Evolutionary conservation across 2,797 vertebrate genomes (phyloP), one percentile per base, ranked within the genome.

Genomic region (Anabacerthia variegaticeps): DNA sequence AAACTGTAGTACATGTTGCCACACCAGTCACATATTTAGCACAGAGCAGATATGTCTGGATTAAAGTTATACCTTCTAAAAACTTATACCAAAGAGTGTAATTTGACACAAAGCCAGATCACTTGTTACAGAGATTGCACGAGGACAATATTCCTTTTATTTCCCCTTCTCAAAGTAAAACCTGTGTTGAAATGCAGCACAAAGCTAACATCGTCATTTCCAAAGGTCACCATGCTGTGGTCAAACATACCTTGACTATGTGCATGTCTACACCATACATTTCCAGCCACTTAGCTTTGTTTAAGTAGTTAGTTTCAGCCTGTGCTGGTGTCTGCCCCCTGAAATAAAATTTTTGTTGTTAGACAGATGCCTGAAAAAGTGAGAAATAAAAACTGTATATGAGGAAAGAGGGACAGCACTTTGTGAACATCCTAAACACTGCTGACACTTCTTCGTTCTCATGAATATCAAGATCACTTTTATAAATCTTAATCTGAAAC

Each of bases 251-350:
- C 99, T 99, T 99, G 76, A 99, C 99, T 97, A 99, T 99, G 94
- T 99, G 99, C 99, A 99, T 99, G 97, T 99, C 99, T 94, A 99
- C 99, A 3, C 99, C 99, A 88, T 99, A 99, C 99, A 99, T 99
- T 98, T 99, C 99, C 89, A 99, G 96, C 99, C 99, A 99, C 97
- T 99, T 99, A 88, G 99, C 99, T 98, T 99, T 99, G 96, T 99
- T 99, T 96, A 99, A 97, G 97, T 99, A 99, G 98, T 99, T 99
- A 48, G 99, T 99, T 98, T 99, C 99, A 85, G 99, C 99, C 94
- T 99, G 99, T 17, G 99, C 98, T 66, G 99, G 99, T 65, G 98
- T 99, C 97, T 99, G 99, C 48, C 99, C 99, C 97, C 99, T 99
- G 98, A 96, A 97, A 98, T 61, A 96, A 90, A 95, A 41, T 28